Evolutionary conservation across 2,113 vertebrate species (phyloP).

Genomic region (Uropsilus gracilis): DNA sequence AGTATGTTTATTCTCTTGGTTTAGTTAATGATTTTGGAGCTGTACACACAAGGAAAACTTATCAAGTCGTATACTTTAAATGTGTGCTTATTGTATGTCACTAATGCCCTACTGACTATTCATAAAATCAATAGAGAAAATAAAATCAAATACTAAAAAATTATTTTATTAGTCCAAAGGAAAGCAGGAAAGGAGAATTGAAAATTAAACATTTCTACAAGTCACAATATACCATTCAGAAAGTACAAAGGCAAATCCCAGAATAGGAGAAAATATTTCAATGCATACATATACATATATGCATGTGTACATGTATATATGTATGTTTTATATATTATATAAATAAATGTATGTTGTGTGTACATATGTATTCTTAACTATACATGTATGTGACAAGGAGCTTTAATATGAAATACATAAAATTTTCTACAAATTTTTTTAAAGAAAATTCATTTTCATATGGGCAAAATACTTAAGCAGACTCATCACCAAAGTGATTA

Average conservation of each 20-base stretch:
- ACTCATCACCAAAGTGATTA: neutral
- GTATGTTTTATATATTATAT: too few species aligned
- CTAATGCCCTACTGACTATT: neutral
- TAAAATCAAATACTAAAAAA: neutral
- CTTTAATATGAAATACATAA: neutral
- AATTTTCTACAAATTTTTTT: neutral
- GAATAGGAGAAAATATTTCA: neutral
- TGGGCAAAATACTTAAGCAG: neutral
- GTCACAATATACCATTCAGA: neutral
- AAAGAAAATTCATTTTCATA: neutral
- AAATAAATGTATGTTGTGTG: too few species aligned
- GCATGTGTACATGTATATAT: too few species aligned
- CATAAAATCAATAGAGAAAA: neutral
- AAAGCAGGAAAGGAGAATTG: neutral
- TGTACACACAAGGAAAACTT: neutral
- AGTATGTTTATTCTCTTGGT: neutral
- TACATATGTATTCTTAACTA: too few species aligned
- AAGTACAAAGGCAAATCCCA: constrained; percentile 15
- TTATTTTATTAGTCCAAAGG: constrained; percentile 13
- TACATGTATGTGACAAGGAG: neutral
- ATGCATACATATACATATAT: neutral
- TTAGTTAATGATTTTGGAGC: neutral
- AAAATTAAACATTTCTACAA: neutral
- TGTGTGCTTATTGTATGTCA: neutral
- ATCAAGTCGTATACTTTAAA: neutral